Conservation (phyloP, 2,888 invertebrate species). For the Chymomyza amoena region DNA sequence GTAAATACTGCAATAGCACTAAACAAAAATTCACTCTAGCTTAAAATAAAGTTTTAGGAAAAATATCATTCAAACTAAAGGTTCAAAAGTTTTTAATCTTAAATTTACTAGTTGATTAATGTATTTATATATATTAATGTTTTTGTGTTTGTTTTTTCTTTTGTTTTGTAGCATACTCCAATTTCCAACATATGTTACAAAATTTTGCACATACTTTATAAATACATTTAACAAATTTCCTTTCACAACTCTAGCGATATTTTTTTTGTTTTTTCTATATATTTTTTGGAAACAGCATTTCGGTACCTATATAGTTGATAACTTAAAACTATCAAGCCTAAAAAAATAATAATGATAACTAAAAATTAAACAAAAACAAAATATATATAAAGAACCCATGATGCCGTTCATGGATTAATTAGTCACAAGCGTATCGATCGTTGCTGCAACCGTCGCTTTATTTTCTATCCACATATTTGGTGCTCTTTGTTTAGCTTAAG, state of each 20-base stretch:
- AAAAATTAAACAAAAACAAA: neutral
- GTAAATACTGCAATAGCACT: conserved; percentile 66
- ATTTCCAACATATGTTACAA: neutral
- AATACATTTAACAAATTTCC: neutral
- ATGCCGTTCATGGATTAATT: neutral
- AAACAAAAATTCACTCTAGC: conserved; percentile 57
- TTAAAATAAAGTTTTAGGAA: conserved; percentile 52
- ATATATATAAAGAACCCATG: neutral
- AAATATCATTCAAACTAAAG: conserved; percentile 48
- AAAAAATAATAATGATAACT: conserved; percentile 18
- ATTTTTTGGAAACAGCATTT: conserved; percentile 40
- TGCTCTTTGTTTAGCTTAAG: conserved; percentile 33
- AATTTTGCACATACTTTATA: neutral
- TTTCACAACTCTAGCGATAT: neutral
- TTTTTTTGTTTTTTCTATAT: neutral
- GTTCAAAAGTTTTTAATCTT: conserved; percentile 3
- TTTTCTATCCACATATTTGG: neutral
- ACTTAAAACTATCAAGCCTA: conserved; percentile 3
- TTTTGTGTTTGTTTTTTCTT: neutral
- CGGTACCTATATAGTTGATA: conserved; percentile 3
- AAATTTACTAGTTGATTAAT: conserved; percentile 21
- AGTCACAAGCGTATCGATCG: neutral
- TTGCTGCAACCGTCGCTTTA: neutral
- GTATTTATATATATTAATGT: neutral
- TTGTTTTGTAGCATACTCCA: neutral